Conservation (phyloP, 2,888 invertebrate species). For the Hirtodrosophila cameraria region DNA sequence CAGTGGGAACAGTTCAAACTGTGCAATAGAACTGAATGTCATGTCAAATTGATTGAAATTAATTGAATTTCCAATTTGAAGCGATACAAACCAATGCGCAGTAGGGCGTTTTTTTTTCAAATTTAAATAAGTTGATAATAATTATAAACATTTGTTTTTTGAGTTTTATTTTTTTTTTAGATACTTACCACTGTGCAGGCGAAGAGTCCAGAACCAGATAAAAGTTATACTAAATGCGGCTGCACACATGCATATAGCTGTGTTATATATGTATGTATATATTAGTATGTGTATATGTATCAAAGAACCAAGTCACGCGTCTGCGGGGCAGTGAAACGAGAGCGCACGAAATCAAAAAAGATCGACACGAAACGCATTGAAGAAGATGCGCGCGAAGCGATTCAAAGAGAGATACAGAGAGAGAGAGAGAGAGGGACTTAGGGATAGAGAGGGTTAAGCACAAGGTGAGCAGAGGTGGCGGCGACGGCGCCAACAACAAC, state of each 20-base stretch:
- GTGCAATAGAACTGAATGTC: slow-evolving; percentile 25
- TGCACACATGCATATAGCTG: slow-evolving; percentile 19
- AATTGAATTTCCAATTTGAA: slow-evolving; percentile 60
- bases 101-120: slow-evolving; percentile 32
- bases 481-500: slow-evolving; percentile 7
- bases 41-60: slow-evolving; percentile 56
- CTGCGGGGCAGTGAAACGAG: slow-evolving; percentile 39
- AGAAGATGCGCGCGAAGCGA: slow-evolving; percentile 52
- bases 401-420: slow-evolving; percentile 25
- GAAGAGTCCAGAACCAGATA: slow-evolving; percentile 51
- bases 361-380: slow-evolving; percentile 55
- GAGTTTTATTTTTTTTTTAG: slow-evolving; percentile 2
- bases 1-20: background rate
- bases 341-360: slow-evolving; percentile 30
- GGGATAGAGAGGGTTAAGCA: slow-evolving; percentile 15
- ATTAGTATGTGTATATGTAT: slow-evolving; percentile 6
- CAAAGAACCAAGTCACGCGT: slow-evolving; percentile 51
- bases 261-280: slow-evolving; percentile 12
- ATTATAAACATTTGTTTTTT: background rate
- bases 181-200: slow-evolving; percentile 61
- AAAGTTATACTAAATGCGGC: slow-evolving; percentile 39
- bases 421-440: background rate
- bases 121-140: background rate
- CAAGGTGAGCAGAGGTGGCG: slow-evolving; percentile 6
- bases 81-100: slow-evolving; percentile 26